These are phyloP conservation scores for Drosophila willistoni DNA, from an alignment of 1,140 invertebrate genomes.

Conservation along the genomic window DNA sequence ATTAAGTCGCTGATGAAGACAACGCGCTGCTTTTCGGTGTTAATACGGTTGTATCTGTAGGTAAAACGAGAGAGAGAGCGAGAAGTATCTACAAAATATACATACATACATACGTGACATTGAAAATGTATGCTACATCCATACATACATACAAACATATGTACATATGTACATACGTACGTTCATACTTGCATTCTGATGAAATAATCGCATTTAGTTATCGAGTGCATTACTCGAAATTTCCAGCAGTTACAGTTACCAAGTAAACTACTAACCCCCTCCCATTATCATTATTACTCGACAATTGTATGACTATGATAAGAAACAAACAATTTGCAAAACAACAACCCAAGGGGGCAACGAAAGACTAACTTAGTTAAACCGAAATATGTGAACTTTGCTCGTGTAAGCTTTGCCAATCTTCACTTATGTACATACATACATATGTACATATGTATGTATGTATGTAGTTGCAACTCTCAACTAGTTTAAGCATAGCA, in stretches of 20 bases:
- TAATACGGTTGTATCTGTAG: not conserved
- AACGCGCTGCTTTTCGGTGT: conserved; percentile 27
- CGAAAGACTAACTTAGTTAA: no score
- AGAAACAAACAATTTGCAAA: not conserved
- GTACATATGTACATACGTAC: conserved; percentile 18
- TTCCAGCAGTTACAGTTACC: conserved; percentile 2
- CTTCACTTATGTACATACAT: no score
- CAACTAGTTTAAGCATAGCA: no score
- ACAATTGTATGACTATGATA: not conserved
- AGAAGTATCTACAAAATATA: conserved; percentile 28
- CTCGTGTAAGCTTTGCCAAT: no score
- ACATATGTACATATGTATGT: no score
- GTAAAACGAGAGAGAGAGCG: conserved; percentile 37
- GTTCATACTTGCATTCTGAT: not conserved
- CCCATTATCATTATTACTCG: not conserved
- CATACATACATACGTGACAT: conserved; percentile 46
- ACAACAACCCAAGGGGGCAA: no score
- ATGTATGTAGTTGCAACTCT: no score
- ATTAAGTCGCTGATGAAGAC: conserved; percentile 77
- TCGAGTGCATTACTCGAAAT: not conserved
- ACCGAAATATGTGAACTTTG: no score
- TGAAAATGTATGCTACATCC: conserved; percentile 55
- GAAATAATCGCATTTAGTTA: not conserved
- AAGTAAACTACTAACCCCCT: not conserved
- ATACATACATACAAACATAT: conserved; percentile 20